Evolutionary conservation across 2,113 vertebrate genomes (phyloP).

Genomic region (Cephalopholis sonnerati): DNA sequence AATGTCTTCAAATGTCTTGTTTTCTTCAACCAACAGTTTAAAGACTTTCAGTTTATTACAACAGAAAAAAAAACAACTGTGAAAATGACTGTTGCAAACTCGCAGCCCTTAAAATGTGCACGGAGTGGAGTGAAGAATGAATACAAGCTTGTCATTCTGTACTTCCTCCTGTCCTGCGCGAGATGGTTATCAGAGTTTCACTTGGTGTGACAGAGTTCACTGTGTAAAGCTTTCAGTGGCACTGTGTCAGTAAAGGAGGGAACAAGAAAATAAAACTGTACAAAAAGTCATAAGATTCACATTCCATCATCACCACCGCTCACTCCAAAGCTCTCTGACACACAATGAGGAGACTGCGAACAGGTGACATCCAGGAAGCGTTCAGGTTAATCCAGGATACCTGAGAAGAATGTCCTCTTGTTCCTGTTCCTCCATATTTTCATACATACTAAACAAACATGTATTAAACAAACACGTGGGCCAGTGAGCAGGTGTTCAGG

Average conservation of each 20-base stretch:
- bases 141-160: slow-evolving; percentile 1
- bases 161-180: slow-evolving; percentile 29
- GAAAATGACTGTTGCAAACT: not conserved
- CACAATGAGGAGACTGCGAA: not conserved
- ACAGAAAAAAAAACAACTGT: not conserved
- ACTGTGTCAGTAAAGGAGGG: not conserved
- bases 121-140: not conserved
- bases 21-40: not conserved
- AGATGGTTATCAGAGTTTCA: not conserved
- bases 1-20: not conserved
- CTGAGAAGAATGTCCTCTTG: not conserved
- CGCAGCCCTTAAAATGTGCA: not conserved
- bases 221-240: not conserved
- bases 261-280: slow-evolving; percentile 32
- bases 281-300: slow-evolving; percentile 75
- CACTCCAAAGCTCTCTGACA: not conserved
- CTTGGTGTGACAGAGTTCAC: not conserved
- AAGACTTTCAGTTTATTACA: no score
- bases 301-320: slow-evolving; percentile 48
- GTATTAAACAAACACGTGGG: not conserved
- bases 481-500: not conserved
- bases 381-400: slow-evolving; percentile 1
- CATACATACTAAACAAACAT: not conserved
- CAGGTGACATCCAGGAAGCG: slow-evolving; percentile 11
- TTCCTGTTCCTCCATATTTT: not conserved